These are phyloP conservation scores for Perognathus longimembris DNA, from an alignment of 2,113 vertebrate genomes.

Conservation along the genomic window DNA sequence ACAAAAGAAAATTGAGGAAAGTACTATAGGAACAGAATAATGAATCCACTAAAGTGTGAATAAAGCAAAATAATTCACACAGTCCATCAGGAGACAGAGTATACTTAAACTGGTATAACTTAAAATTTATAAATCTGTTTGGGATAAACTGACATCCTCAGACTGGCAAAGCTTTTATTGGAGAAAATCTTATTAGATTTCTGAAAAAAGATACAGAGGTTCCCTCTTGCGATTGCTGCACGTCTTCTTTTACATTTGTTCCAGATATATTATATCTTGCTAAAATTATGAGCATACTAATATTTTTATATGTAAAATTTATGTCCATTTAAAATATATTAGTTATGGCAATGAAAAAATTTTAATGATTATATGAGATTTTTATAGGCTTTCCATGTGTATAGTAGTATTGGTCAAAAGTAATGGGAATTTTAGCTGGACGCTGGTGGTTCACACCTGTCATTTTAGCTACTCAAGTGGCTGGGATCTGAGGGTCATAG, in stretches of 20 bases:
- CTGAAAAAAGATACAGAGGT: neutral
- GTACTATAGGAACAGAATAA: neutral
- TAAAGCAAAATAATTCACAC: neutral
- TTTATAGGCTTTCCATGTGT: slow-evolving; percentile 4
- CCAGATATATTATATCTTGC: neutral
- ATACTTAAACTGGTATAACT: neutral
- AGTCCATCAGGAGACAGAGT: neutral
- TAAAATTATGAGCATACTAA: slow-evolving; percentile 7
- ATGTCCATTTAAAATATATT: slow-evolving; percentile 42
- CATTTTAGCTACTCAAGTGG: neutral
- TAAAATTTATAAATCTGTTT: neutral
- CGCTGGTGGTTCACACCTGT: neutral
- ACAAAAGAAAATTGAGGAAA: neutral
- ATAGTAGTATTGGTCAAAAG: slow-evolving; percentile 16
- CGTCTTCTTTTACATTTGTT: slow-evolving; percentile 19
- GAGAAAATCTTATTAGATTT: slow-evolving; percentile 17
- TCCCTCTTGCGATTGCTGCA: neutral
- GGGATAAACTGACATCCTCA: neutral
- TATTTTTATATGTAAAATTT: slow-evolving; percentile 7
- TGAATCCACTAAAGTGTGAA: neutral
- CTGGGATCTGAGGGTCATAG: neutral
- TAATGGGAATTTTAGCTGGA: neutral
- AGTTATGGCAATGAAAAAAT: neutral
- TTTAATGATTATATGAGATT: slow-evolving; percentile 25
- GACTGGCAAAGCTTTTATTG: neutral